These are phyloP conservation scores for Alces alces DNA, from an alignment of 2,113 vertebrate genomes.

Conservation along the genomic window DNA sequence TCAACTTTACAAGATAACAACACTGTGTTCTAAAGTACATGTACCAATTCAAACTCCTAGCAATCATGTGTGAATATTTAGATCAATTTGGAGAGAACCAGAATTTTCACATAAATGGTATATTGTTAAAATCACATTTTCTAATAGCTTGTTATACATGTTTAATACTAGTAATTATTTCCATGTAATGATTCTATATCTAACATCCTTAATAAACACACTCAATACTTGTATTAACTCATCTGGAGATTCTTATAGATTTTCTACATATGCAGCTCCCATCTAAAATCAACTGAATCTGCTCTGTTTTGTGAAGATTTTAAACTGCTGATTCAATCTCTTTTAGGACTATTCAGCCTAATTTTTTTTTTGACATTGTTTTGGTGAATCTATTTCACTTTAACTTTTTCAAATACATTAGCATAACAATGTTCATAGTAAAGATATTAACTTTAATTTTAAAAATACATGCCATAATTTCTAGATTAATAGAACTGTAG, in stretches of 20 bases:
- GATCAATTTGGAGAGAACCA: not conserved
- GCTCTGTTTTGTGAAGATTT: not conserved
- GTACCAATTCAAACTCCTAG: not conserved
- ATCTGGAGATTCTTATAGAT: not conserved
- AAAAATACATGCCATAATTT: not conserved
- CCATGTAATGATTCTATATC: not conserved
- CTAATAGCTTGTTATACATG: not conserved
- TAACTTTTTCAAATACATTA: not conserved
- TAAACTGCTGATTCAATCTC: not conserved
- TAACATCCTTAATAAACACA: not conserved
- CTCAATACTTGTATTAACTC: not conserved
- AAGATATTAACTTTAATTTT: not conserved
- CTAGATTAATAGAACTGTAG: not conserved
- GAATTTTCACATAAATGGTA: not conserved
- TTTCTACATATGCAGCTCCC: not conserved
- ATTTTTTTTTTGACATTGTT: not conserved
- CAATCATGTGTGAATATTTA: not conserved
- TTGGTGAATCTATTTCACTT: not conserved
- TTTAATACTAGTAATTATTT: not conserved
- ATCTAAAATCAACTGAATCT: not conserved
- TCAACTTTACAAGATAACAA: not conserved
- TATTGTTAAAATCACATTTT: not conserved
- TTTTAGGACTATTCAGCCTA: not conserved
- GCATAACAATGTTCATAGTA: not conserved
- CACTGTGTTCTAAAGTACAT: not conserved